Evolutionary conservation across 1,140 invertebrate genomes (phyloP).

Genomic region (Hypothenemus hampei): DNA sequence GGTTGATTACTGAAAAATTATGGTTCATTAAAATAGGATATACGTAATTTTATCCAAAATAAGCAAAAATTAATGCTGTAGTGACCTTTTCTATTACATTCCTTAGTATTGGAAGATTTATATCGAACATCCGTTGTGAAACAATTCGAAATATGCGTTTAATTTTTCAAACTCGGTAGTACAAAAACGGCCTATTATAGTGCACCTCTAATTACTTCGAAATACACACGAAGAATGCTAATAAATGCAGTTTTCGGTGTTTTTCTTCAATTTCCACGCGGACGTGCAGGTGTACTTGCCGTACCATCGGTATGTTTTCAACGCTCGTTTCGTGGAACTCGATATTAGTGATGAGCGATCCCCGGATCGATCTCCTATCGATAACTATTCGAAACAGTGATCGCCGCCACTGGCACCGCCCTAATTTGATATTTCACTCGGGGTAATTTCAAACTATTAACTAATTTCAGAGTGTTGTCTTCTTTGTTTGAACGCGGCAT

Average conservation of each 20-base stretch:
- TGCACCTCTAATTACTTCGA: constrained; percentile 9
- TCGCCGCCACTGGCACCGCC: no score
- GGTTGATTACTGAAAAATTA: no score
- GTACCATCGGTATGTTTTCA: constrained; percentile 8
- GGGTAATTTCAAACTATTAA: constrained; percentile 6
- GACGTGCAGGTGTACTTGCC: constrained; percentile 15
- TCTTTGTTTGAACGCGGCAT: constrained; percentile 8
- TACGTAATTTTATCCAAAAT: no score
- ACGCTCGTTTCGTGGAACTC: constrained; percentile 5
- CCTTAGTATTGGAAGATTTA: constrained; percentile 11
- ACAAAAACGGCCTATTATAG: constrained; percentile 10
- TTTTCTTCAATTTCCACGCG: constrained; percentile 19
- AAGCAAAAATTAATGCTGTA: no score
- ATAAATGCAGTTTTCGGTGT: constrained; percentile 17
- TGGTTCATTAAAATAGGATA: no score
- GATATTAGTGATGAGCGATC: neutral
- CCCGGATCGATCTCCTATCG: no score
- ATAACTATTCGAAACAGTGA: no score
- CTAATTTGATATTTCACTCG: neutral
- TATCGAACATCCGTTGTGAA: constrained; percentile 4
- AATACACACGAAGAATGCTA: constrained; percentile 13
- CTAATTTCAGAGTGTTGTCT: constrained; percentile 10
- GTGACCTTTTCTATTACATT: no score
- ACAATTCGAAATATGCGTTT: constrained; percentile 12
- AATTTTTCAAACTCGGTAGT: constrained; percentile 3